Percentiles rank a stretch among this genome's conserved stretches.
phyloP scores from a whole-genome alignment of 2,113 vertebrate genomes.

The Piprites chloris region DNA sequence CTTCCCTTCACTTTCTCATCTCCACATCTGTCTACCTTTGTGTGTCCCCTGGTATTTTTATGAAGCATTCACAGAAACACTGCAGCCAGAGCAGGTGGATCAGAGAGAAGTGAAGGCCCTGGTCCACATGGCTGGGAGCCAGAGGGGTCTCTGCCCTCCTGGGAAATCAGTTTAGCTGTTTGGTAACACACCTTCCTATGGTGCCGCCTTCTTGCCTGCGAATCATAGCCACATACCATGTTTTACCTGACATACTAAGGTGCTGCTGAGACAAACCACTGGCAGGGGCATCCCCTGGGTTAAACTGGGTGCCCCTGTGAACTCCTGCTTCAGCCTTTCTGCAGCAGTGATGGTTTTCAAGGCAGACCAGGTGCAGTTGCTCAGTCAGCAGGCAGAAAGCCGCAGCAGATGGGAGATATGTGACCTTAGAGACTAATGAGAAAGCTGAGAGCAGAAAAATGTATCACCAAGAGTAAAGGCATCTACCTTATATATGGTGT shows the following conservation, averaged over 20 bases:
- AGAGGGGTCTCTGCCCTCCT: neutral
- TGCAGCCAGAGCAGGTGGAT: neutral
- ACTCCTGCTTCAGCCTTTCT: neutral
- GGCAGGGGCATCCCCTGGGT: neutral
- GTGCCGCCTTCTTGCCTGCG: accelerated
- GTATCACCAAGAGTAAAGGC: neutral
- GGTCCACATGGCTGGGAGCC: neutral
- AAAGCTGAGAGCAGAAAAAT: neutral
- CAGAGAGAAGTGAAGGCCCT: neutral
- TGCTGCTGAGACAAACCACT: neutral
- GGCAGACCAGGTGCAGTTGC: neutral
- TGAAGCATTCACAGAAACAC: neutral
- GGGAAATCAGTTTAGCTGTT: neutral
- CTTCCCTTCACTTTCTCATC: neutral
- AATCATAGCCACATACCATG: accelerated
- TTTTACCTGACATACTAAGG: neutral
- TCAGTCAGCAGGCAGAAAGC: neutral
- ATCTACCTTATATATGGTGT: accelerated
- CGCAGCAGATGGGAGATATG: neutral
- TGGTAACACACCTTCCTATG: neutral
- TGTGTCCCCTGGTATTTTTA: neutral
- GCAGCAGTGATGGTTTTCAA: neutral
- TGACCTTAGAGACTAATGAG: neutral
- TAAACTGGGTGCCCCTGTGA: neutral
- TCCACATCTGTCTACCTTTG: neutral